Base-by-base conservation (phyloP, 2,113 vertebrate genomes). In the Anguilla rostrata region DNA sequence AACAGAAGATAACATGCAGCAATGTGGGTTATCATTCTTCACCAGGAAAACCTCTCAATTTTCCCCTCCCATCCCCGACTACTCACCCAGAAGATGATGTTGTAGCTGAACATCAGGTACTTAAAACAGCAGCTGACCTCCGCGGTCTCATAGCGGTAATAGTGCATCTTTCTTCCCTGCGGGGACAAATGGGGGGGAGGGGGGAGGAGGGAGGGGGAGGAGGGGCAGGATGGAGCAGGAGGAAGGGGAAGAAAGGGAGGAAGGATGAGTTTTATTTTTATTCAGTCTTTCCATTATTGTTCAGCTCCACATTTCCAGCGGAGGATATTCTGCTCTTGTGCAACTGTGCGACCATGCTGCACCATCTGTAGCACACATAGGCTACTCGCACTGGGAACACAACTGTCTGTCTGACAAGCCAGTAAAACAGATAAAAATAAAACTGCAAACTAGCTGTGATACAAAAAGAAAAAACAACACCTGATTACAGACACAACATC, bases 31-130 rank as follows among this genome's bases (percentile, higher is more conserved):
- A 53, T 12, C 12, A 53, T 53, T 80, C 15, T 4, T 46, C 41
- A 5, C 40, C 43, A 82, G 78, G 12, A 86, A 18, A 66, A 20
- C 20, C 60, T 4, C 60, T 26, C 18, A 26, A 20, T 66, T 9
- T 20, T 26, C 22, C 22, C 18, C 34, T 75, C 26, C 22, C 14
- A 26, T 43, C 16, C n/a, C 39, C 34, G 9, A 29, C 11, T 87
- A 96, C 96, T 98, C 90, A 99, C 98, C 98, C 98, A 99, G 91
- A 99, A 99, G 89, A 99, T 87, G 87, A 99, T 97, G 92, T 99
- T 99, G 94, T 99, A 99, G 92, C 97, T 99, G 95, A 99, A 99
- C 87, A 99, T 98, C 2, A 99, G 94, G 89, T 99, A 99, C 89
- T 99, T 99, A 92, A 97, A 98, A 94, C 97, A 98, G 94, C 98